Conservation (phyloP, 1,140 invertebrate genomes). For the Cydia pomonella region DNA sequence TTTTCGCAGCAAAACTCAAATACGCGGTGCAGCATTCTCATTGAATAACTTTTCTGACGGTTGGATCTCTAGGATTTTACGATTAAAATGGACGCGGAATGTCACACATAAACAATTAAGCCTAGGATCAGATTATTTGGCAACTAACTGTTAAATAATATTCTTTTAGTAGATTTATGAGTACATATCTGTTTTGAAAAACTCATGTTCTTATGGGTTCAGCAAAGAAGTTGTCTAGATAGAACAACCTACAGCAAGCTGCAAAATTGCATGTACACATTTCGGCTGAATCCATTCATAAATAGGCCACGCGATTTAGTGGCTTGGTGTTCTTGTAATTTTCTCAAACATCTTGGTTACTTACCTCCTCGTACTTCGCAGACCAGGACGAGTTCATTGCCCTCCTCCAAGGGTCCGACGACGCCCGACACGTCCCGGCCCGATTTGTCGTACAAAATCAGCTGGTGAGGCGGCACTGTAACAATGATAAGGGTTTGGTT, state of each 20-base stretch:
- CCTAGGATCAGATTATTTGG: not conserved
- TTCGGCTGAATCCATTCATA: too few species aligned
- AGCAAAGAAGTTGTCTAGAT: too few species aligned
- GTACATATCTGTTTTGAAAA: too few species aligned
- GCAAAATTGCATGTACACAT: too few species aligned
- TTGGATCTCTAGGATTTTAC: not conserved
- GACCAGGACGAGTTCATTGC: conserved; percentile 88
- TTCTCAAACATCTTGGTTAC: conserved; percentile 46
- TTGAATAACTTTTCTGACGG: conserved; percentile 5
- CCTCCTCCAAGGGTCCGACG: conserved; percentile 93
- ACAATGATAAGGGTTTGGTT: conserved; percentile 37
- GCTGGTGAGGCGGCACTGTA: conserved; percentile 92
- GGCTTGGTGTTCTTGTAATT: too few species aligned
- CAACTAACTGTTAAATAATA: not conserved
- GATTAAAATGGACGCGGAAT: not conserved
- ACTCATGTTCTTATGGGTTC: too few species aligned
- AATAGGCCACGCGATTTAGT: too few species aligned
- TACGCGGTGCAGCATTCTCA: not conserved
- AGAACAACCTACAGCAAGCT: too few species aligned
- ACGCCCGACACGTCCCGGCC: conserved; percentile 86
- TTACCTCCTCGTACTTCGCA: conserved; percentile 95
- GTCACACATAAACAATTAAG: too few species aligned
- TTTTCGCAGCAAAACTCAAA: conserved; percentile 5
- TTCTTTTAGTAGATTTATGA: not conserved
- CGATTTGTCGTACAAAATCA: conserved; percentile 91